Evolutionary conservation across 2,797 vertebrate species (phyloP), one percentile per base, ranked within the genome.

Genomic region (Eidolon dupreanum): DNA sequence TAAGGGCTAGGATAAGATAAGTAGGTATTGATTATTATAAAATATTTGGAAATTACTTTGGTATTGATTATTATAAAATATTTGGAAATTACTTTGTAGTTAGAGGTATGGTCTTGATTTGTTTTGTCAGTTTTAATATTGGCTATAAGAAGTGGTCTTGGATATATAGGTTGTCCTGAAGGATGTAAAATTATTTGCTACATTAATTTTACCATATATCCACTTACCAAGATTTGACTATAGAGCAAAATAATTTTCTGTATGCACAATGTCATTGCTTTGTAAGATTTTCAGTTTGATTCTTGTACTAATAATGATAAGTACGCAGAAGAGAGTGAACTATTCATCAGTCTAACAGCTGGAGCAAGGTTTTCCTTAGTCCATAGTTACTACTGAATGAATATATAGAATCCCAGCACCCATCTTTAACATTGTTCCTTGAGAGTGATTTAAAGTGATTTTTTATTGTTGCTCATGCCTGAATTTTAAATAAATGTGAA

Each of bases 41-140:
- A 92, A 59, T 79, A 28, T 57, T 74, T 93, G 24, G 10, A 70
- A 83, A 68, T 96, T 75, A 55, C 38, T 94, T 65, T 83, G 13
- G 13, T 73, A 75, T 59, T 71, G 43, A 74, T 94, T 71, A 77
- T 85, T 92, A 86, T 74, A 89, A 66, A 92, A 59, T 79, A 28
- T 57, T 74, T 93, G 24, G 10, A 70, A 83, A 68, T 96, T 75
- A 55, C 38, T 94, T 65, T 83, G 13, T 71, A 71, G n/a, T 70
- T 38, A 74, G 38, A 78, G 28, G 10, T 70, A 46, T 91, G 43
- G 65, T 96, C 22, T 61, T 63, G 49, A 66, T 83, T 85, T 73
- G 10, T 87, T 93, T 82, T 75, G 55, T 74, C n/a, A 77, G 0
- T 70, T 95, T 89, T 74, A 49, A 31, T 81, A 61, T 82, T 33